Evolutionary conservation across 2,888 invertebrate species (phyloP).

Genomic region (Tanaodytes sp.): DNA sequence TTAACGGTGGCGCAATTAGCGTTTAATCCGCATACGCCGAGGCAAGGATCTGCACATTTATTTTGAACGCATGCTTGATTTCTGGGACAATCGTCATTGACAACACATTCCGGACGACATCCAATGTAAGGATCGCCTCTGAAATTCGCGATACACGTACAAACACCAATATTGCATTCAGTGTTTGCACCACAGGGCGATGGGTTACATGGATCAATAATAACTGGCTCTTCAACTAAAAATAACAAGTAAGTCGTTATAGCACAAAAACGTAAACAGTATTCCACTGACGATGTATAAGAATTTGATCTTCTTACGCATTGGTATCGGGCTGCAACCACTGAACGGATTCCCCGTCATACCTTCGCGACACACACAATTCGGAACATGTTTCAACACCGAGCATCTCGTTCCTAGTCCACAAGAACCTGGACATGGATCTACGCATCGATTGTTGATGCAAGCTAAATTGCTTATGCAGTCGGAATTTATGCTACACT

Average conservation of each 20-base stretch:
- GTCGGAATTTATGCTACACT: slow-evolving; percentile 82
- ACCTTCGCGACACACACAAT: slow-evolving; percentile 78
- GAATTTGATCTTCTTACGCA: slow-evolving; percentile 62
- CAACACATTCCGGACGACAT: slow-evolving; percentile 77
- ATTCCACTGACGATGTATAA: background rate
- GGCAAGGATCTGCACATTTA: slow-evolving; percentile 73
- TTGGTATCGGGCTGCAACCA: slow-evolving; percentile 63
- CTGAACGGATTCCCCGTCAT: slow-evolving; percentile 79
- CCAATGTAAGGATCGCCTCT: slow-evolving; percentile 75
- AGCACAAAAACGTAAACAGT: too few relatives aligned
- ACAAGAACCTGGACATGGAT: slow-evolving; percentile 84
- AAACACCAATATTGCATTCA: slow-evolving; percentile 68
- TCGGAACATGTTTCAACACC: slow-evolving; percentile 81
- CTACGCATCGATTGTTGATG: slow-evolving; percentile 82
- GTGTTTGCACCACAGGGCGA: slow-evolving; percentile 76
- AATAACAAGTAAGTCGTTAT: background rate
- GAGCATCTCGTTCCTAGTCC: slow-evolving; percentile 78
- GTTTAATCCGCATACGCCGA: slow-evolving; percentile 74
- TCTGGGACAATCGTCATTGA: slow-evolving; percentile 73
- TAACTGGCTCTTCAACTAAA: slow-evolving; percentile 24
- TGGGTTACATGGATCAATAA: slow-evolving; percentile 78
- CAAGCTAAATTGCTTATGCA: slow-evolving; percentile 83
- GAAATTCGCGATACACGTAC: slow-evolving; percentile 69
- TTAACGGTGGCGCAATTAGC: slow-evolving; percentile 73
- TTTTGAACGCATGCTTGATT: slow-evolving; percentile 73